These are phyloP conservation scores for Helleia helle DNA, from an alignment of 2,888 invertebrate genomes.

Conservation along the genomic window DNA sequence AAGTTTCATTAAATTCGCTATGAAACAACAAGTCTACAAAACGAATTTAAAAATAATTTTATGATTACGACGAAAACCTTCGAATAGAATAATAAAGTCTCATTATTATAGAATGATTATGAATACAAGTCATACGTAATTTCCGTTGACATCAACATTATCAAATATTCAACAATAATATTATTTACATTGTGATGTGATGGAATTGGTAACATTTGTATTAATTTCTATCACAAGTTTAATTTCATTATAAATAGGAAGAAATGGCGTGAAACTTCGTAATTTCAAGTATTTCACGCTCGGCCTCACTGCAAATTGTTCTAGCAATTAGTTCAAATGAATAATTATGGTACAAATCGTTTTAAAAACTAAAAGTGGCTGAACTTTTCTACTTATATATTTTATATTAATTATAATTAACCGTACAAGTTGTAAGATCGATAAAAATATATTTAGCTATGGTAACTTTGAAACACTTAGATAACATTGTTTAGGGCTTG, in stretches of 20 bases:
- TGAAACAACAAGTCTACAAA: too few relatives aligned
- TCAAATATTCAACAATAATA: conserved; percentile 50
- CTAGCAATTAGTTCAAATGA: conserved; percentile 8
- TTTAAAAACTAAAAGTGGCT: background rate
- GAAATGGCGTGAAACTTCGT: conserved; percentile 1
- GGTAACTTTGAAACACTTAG: conserved; percentile 10
- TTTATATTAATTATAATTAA: conserved; percentile 21
- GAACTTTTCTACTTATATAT: background rate
- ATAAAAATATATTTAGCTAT: conserved; percentile 9
- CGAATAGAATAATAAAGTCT: too few relatives aligned
- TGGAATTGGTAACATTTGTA: conserved; percentile 46
- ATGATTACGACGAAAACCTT: too few relatives aligned
- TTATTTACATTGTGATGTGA: conserved; percentile 57
- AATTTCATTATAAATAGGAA: conserved; percentile 19
- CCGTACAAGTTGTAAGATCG: conserved; percentile 11
- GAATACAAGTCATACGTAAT: background rate
- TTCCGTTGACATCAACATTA: conserved; percentile 19
- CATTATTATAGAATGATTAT: background rate
- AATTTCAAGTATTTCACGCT: background rate
- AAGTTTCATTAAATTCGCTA: too few relatives aligned
- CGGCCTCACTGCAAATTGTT: conserved; percentile 5
- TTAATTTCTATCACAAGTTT: conserved; percentile 5
- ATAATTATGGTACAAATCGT: conserved; percentile 6
- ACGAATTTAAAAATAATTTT: too few relatives aligned
- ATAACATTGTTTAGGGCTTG: too few relatives aligned